Conservation (phyloP, 2,113 vertebrate genomes). For the Chunga burmeisteri region DNA sequence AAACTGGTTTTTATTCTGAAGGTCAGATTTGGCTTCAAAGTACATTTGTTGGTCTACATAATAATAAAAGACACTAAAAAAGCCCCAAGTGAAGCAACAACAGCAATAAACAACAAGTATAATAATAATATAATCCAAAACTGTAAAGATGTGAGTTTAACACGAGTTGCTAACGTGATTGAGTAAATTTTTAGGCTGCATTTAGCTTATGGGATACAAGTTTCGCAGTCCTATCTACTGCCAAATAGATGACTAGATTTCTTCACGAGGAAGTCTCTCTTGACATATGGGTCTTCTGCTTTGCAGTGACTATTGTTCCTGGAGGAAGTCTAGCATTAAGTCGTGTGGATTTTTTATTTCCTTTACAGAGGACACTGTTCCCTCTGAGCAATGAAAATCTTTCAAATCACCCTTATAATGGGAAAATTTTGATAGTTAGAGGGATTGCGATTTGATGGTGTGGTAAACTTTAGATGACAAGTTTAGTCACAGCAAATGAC, state of each 20-base stretch:
- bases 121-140: neutral
- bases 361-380: neutral
- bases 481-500: neutral
- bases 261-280: neutral
- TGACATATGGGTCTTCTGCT: neutral
- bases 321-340: neutral
- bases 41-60: neutral
- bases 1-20: neutral
- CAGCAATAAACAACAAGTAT: neutral
- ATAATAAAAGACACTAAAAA: neutral
- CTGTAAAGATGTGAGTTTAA: neutral
- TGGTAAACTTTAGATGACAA: neutral
- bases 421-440: neutral
- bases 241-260: neutral
- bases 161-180: neutral
- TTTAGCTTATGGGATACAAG: neutral
- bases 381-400: neutral
- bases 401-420: neutral
- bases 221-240: neutral
- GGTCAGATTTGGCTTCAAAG: neutral
- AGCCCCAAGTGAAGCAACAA: neutral
- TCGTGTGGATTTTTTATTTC: neutral
- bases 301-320: neutral
- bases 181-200: neutral
- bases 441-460: neutral